phyloP scores from a whole-genome alignment of 2,888 invertebrate species.

The Caenorhabditis drosophilae region DNA sequence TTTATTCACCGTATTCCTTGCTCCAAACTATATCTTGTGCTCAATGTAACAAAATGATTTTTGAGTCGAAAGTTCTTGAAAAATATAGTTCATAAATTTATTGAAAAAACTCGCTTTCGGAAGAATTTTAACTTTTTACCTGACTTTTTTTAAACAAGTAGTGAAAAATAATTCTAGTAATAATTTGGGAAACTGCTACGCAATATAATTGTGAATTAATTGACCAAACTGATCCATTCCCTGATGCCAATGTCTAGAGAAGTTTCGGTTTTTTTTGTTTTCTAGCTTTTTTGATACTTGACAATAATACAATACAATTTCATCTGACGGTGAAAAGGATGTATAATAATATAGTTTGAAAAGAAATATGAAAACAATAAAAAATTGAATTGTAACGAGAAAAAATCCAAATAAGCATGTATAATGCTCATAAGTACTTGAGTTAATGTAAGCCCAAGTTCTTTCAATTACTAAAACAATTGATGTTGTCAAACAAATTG shows the following conservation, averaged over 20 bases:
- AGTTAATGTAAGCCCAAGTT: constrained; percentile 12
- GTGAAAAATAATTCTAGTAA: constrained; percentile 23
- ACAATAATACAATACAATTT: constrained; percentile 26
- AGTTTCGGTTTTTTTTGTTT: not conserved
- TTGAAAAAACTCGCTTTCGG: too few relatives aligned
- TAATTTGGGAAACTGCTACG: constrained; percentile 18
- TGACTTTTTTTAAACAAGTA: constrained; percentile 12
- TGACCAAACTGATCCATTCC: constrained; percentile 31
- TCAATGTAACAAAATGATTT: constrained; percentile 12
- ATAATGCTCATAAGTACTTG: constrained; percentile 20
- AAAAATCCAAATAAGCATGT: constrained; percentile 10
- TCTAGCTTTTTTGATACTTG: not conserved
- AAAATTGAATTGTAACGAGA: constrained; percentile 16
- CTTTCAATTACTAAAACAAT: constrained; percentile 22
- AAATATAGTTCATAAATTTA: not conserved
- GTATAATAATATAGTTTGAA: constrained; percentile 33
- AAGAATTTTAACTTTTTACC: constrained; percentile 5
- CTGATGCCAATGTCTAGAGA: constrained; percentile 20
- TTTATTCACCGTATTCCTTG: constrained; percentile 13
- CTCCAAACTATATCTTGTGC: constrained; percentile 19
- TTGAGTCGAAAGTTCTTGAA: constrained; percentile 8
- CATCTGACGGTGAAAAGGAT: constrained; percentile 15
- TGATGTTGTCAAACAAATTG: constrained; percentile 21
- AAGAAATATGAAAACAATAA: constrained; percentile 23
- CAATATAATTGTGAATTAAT: constrained; percentile 30